Percentiles rank a stretch among this genome's conserved stretches.
Evolutionary conservation across 2,113 vertebrate species (phyloP).

Genomic region (Oenanthe melanoleuca): DNA sequence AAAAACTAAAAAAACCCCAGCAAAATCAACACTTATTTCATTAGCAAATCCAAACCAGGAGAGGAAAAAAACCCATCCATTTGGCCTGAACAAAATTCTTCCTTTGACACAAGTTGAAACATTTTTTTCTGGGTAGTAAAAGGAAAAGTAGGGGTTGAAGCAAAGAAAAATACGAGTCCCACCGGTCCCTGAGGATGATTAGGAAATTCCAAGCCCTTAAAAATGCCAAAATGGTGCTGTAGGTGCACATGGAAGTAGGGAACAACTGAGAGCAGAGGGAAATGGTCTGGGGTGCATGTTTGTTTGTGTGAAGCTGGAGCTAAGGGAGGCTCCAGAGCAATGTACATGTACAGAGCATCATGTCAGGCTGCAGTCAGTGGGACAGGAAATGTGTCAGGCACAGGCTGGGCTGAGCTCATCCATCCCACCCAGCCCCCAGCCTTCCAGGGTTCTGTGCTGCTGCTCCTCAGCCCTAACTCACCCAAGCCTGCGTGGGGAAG

Average conservation of each 20-base stretch:
- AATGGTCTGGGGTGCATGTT: background rate
- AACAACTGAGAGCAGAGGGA: background rate
- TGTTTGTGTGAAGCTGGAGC: background rate
- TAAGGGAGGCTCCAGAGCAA: background rate
- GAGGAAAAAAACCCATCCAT: background rate
- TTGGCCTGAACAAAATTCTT: background rate
- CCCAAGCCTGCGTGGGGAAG: background rate
- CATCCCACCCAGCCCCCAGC: background rate
- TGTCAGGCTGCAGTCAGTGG: background rate
- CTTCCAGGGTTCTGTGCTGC: background rate
- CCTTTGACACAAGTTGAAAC: background rate
- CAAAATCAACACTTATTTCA: background rate
- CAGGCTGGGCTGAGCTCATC: background rate
- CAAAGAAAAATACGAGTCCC: background rate
- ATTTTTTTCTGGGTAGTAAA: background rate
- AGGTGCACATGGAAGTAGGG: background rate
- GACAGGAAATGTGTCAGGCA: background rate
- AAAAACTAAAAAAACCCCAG: background rate
- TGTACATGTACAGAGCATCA: rapidly evolving
- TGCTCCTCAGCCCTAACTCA: background rate
- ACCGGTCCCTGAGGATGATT: background rate
- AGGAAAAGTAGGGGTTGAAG: background rate
- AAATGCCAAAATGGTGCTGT: background rate
- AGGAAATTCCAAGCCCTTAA: background rate
- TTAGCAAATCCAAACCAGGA: background rate